Conservation (phyloP, 2,113 vertebrate genomes). For the Periophthalmus modestus region DNA sequence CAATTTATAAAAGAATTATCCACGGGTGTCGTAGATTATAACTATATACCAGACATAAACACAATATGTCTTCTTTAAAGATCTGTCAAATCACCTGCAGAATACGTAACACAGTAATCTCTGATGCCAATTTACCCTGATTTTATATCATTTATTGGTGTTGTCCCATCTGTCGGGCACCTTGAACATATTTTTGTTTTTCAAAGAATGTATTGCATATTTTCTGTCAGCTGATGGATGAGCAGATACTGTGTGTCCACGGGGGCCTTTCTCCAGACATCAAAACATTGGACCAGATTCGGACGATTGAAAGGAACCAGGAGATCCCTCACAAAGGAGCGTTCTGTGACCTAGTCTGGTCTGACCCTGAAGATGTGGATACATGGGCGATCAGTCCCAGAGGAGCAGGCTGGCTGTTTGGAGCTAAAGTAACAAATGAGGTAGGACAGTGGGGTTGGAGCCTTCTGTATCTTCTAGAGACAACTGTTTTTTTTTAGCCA, state of each 20-base stretch:
- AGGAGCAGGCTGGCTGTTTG: constrained; percentile 96
- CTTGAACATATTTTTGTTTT: neutral
- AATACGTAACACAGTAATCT: too few relatives aligned
- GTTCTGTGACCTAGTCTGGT: constrained; percentile 98
- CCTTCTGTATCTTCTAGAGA: too few relatives aligned
- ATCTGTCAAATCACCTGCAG: too few relatives aligned
- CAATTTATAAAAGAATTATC: too few relatives aligned
- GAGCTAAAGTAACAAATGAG: constrained; percentile 98
- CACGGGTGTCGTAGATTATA: too few relatives aligned
- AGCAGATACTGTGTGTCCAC: constrained; percentile 96
- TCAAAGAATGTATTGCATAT: neutral
- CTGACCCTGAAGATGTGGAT: constrained; percentile 95
- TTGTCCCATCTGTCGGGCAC: too few relatives aligned
- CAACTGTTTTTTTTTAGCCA: too few relatives aligned
- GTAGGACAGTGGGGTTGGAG: constrained; percentile 55
- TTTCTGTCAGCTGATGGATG: constrained; percentile 88
- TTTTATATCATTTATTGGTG: neutral
- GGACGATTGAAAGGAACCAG: constrained; percentile 96
- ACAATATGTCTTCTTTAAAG: too few relatives aligned
- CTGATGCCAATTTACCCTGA: too few relatives aligned
- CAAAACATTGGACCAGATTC: constrained; percentile 96
- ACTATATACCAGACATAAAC: too few relatives aligned
- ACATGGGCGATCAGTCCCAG: constrained; percentile 98
- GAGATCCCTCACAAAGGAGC: constrained; percentile 99
- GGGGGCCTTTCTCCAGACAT: constrained; percentile 98